Evolutionary conservation across 2,113 vertebrate species (phyloP).

Genomic region (Alces alces): DNA sequence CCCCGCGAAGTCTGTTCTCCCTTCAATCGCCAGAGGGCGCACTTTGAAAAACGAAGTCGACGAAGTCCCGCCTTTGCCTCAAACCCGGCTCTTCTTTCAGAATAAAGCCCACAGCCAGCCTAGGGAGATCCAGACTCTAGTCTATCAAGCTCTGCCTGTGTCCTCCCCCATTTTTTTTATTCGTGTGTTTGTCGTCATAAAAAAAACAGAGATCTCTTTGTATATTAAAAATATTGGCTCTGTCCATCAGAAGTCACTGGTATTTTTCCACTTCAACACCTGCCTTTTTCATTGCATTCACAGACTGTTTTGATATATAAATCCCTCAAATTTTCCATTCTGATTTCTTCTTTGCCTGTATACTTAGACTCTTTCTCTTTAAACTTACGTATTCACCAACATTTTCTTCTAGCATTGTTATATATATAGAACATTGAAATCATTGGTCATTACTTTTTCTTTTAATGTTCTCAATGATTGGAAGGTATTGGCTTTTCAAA

Average conservation of each 20-base stretch:
- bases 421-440: background rate
- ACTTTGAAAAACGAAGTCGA: background rate
- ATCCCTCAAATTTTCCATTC: background rate
- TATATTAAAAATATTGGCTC: background rate
- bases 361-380: background rate
- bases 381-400: background rate
- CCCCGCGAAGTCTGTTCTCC: background rate
- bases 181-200: background rate
- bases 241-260: background rate
- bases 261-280: background rate
- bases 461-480: background rate
- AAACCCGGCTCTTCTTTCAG: background rate
- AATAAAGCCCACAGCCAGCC: background rate
- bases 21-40: background rate
- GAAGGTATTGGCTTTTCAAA: background rate
- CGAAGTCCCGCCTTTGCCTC: fast-evolving
- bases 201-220: background rate
- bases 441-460: background rate
- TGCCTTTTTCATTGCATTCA: background rate
- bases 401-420: background rate
- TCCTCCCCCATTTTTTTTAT: background rate
- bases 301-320: background rate
- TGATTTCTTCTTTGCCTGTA: background rate
- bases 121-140: background rate
- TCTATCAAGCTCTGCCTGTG: background rate